Evolutionary conservation across 2,888 invertebrate genomes (phyloP).

Genomic region (Luffia ferchaultella): DNA sequence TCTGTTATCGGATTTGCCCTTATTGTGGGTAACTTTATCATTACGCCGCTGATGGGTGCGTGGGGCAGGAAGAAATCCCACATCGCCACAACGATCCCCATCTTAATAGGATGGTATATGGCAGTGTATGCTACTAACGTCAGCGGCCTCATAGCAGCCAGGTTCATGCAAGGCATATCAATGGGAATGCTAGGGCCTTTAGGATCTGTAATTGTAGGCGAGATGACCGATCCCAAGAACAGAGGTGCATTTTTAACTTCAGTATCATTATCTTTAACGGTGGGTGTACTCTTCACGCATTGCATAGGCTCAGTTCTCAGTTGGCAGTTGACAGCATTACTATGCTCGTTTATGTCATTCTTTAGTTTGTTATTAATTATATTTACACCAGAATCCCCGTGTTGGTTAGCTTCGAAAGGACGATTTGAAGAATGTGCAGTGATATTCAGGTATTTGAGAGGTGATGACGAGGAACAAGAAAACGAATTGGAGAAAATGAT

Average conservation of each 20-base stretch:
- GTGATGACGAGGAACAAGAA: conserved; percentile 36
- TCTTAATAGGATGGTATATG: conserved; percentile 65
- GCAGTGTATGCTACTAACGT: conserved; percentile 55
- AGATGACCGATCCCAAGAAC: conserved; percentile 67
- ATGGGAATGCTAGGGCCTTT: conserved; percentile 65
- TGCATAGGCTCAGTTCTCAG: conserved; percentile 65
- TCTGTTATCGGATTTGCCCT: conserved; percentile 69
- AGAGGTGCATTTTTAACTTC: conserved; percentile 69
- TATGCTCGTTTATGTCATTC: conserved; percentile 59
- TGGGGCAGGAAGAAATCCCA: conserved; percentile 66
- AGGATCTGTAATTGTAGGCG: conserved; percentile 65
- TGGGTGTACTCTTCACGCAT: conserved; percentile 70
- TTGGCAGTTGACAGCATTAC: conserved; percentile 65
- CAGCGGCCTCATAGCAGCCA: conserved; percentile 47
- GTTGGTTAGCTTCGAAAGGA: conserved; percentile 70
- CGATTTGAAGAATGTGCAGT: conserved; percentile 60
- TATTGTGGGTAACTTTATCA: conserved; percentile 64
- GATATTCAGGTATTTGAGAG: conserved; percentile 66
- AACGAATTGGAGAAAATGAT: conserved; percentile 57
- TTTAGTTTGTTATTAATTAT: conserved; percentile 57
- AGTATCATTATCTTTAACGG: conserved; percentile 66
- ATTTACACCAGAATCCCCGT: conserved; percentile 71
- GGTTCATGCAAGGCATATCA: conserved; percentile 60
- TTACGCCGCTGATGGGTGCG: conserved; percentile 62
- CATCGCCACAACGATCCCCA: conserved; percentile 58